A percentile compares a stretch with the other conserved stretches of the same genome.
Conservation (phyloP, 2,797 vertebrate species). For the Pogoniulus pusillus region DNA sequence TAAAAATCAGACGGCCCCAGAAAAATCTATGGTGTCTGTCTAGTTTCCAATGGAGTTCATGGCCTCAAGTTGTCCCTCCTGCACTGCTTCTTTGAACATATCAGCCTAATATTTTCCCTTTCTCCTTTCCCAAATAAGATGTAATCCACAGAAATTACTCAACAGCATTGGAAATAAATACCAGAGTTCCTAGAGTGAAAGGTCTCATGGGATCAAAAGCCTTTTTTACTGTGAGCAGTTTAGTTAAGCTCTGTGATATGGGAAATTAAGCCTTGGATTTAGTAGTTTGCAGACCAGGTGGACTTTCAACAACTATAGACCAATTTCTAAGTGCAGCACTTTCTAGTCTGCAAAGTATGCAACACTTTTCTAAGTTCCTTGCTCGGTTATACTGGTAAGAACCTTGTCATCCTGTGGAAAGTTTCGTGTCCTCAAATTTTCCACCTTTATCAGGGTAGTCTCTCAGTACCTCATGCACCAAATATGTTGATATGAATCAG, state of each 20-base stretch:
- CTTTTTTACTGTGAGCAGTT: neutral
- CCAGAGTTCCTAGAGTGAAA: conserved; percentile 43
- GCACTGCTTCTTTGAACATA: neutral
- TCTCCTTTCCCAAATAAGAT: conserved; percentile 33
- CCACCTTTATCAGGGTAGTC: conserved; percentile 1
- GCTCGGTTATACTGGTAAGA: neutral
- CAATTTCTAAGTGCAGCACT: neutral
- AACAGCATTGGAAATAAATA: conserved; percentile 49
- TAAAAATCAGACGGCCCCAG: neutral
- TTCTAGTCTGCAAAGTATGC: neutral
- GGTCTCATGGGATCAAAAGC: conserved; percentile 1
- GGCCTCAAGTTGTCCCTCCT: neutral
- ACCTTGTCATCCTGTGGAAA: neutral
- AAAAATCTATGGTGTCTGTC: neutral
- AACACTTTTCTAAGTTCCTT: neutral
- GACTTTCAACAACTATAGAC: conserved; percentile 28
- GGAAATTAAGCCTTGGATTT: neutral
- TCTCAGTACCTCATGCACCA: neutral
- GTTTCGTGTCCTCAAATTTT: neutral
- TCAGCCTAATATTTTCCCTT: conserved; percentile 49
- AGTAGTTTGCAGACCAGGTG: conserved; percentile 4
- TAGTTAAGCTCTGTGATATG: neutral
- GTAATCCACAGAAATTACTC: conserved; percentile 43
- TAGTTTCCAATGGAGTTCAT: neutral
- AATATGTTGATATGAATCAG: neutral